Evolutionary conservation across 2,888 invertebrate species (phyloP).

Genomic region (Cheilosia pagana): DNA sequence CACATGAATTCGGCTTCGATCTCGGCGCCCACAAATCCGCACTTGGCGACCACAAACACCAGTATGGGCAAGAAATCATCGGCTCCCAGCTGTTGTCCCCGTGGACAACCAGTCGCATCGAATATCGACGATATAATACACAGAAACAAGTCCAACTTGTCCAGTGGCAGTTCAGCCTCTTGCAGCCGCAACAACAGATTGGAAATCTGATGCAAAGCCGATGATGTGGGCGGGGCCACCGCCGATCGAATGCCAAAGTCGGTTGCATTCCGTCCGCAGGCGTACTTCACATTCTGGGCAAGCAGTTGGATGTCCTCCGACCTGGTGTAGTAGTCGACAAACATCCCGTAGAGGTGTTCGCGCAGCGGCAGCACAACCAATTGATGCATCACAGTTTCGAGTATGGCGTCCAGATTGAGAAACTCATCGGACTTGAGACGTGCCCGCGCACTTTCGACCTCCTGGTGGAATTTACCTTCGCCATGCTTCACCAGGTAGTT

Average conservation of each 20-base stretch:
- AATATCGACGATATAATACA: conserved; percentile 94
- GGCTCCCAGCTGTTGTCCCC: conserved; percentile 87
- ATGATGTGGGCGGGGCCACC: conserved; percentile 90
- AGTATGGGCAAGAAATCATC: conserved; percentile 96
- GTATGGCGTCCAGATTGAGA: conserved; percentile 96
- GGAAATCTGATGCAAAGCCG: conserved; percentile 90
- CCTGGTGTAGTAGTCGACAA: conserved; percentile 94
- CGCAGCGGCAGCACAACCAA: conserved; percentile 94
- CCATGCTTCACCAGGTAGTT: conserved; percentile 98
- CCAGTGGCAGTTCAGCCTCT: conserved; percentile 95
- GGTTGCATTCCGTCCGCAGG: conserved; percentile 80
- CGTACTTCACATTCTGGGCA: conserved; percentile 84
- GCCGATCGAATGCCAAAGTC: conserved; percentile 85
- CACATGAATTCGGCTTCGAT: conserved; percentile 98
- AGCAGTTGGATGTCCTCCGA: conserved; percentile 89
- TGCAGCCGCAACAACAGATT: conserved; percentile 92
- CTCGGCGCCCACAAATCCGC: conserved; percentile 95
- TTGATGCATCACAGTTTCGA: conserved; percentile 97
- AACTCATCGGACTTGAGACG: conserved; percentile 95
- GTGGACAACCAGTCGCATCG: conserved; percentile 85
- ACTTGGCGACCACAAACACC: conserved; percentile 95
- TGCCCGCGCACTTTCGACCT: conserved; percentile 88
- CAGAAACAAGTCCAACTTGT: conserved; percentile 96
- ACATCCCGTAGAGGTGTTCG: conserved; percentile 91
- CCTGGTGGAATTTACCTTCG: conserved; percentile 95